Percentiles rank a stretch among this genome's conserved stretches.
phyloP scores from a whole-genome alignment of 2,888 invertebrate genomes.

The Microctonus hyperodae region DNA sequence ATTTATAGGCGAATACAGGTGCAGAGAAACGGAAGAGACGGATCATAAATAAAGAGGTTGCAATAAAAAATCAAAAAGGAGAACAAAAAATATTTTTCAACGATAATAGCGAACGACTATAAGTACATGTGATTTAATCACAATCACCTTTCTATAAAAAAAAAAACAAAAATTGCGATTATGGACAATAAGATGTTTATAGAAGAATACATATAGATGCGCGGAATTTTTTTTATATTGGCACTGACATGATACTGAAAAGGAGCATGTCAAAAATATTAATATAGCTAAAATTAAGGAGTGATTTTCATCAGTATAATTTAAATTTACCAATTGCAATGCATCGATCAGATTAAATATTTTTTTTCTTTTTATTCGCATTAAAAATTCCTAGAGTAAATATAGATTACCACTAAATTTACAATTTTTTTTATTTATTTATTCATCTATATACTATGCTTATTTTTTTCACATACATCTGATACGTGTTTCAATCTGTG shows the following conservation, averaged over 20 bases:
- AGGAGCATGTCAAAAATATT: neutral
- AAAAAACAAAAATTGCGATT: neutral
- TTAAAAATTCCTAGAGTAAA: conserved; percentile 14
- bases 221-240: neutral
- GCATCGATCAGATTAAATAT: conserved; percentile 27
- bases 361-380: conserved; percentile 17
- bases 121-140: conserved; percentile 28
- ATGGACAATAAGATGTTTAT: neutral
- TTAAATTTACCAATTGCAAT: neutral
- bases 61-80: conserved; percentile 9
- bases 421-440: conserved; percentile 17
- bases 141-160: neutral
- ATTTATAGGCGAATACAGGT: neutral
- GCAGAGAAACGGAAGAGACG: conserved; percentile 23
- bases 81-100: neutral
- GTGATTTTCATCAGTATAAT: neutral
- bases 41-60: conserved; percentile 8
- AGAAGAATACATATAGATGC: neutral
- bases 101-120: conserved; percentile 17
- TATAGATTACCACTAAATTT: conserved; percentile 20
- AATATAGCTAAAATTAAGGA: neutral
- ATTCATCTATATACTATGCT: conserved; percentile 3
- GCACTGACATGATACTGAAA: neutral
- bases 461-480: neutral
- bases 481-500: conserved; percentile 32